Percentiles rank a stretch among this genome's conserved stretches.
These are phyloP conservation scores for Dendrolimus houi DNA, from an alignment of 2,888 invertebrate genomes.

Conservation along the genomic window DNA sequence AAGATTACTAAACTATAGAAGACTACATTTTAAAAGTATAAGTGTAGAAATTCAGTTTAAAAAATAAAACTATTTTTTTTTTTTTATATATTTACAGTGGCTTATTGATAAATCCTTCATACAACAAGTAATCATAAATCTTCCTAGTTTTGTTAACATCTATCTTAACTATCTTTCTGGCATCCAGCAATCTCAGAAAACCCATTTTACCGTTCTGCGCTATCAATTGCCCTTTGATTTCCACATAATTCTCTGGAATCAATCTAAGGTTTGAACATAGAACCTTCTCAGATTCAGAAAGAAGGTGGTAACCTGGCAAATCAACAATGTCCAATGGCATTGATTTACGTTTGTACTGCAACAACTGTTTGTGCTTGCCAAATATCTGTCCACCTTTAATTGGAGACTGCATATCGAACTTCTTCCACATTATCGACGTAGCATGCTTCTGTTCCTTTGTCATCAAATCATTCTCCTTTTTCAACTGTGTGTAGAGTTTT, in stretches of 20 bases:
- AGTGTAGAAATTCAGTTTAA: no score
- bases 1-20: no score
- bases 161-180: slow-evolving; percentile 89
- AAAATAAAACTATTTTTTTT: no score
- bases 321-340: slow-evolving; percentile 80
- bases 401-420: slow-evolving; percentile 50
- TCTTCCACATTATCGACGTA: slow-evolving; percentile 45
- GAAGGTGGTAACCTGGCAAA: slow-evolving; percentile 85
- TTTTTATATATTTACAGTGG: slow-evolving; percentile 37
- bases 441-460: slow-evolving; percentile 62
- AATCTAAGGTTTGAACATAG: slow-evolving; percentile 86
- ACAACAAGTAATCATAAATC: slow-evolving; percentile 85
- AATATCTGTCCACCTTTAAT: slow-evolving; percentile 31
- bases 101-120: slow-evolving; percentile 83
- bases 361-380: slow-evolving; percentile 26
- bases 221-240: slow-evolving; percentile 84
- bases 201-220: slow-evolving; percentile 86
- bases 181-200: slow-evolving; percentile 86
- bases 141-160: slow-evolving; percentile 95
- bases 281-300: slow-evolving; percentile 82
- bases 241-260: slow-evolving; percentile 85
- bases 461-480: slow-evolving; percentile 75
- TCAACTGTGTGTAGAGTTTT: slow-evolving; percentile 79
- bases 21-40: no score
- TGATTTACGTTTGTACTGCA: slow-evolving; percentile 47